These are phyloP conservation scores for Trematomus bernacchii DNA, from an alignment of 2,797 vertebrate genomes.

Conservation along the genomic window DNA sequence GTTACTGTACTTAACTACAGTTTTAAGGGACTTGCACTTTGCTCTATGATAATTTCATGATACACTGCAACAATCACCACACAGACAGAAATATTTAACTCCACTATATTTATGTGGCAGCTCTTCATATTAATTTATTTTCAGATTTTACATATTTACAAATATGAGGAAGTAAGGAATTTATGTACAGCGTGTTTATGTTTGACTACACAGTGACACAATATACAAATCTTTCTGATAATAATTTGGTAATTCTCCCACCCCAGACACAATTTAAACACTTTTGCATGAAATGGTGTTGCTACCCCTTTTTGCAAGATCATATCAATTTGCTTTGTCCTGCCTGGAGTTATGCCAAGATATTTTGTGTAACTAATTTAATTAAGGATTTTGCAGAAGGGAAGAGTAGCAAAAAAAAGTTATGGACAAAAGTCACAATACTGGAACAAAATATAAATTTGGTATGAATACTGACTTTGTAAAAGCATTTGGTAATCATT, in stretches of 20 bases:
- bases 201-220: too few relatives aligned
- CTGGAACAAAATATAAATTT: background rate
- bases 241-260: background rate
- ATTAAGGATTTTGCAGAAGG: background rate
- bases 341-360: background rate
- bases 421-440: background rate
- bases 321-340: background rate
- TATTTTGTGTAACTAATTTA: background rate
- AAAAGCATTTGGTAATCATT: slow-evolving; percentile 19
- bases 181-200: too few relatives aligned
- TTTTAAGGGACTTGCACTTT: background rate
- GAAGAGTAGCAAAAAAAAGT: background rate
- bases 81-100: background rate
- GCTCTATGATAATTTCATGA: background rate
- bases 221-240: too few relatives aligned
- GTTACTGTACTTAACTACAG: background rate
- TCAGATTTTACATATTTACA: background rate
- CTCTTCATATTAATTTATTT: background rate
- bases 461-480: background rate
- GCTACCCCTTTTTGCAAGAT: background rate
- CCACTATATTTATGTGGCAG: background rate
- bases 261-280: background rate
- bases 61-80: background rate
- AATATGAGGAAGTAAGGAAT: background rate
- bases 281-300: background rate